phyloP scores from a whole-genome alignment of 2,797 vertebrate genomes.

The Sebastes oblongus region DNA sequence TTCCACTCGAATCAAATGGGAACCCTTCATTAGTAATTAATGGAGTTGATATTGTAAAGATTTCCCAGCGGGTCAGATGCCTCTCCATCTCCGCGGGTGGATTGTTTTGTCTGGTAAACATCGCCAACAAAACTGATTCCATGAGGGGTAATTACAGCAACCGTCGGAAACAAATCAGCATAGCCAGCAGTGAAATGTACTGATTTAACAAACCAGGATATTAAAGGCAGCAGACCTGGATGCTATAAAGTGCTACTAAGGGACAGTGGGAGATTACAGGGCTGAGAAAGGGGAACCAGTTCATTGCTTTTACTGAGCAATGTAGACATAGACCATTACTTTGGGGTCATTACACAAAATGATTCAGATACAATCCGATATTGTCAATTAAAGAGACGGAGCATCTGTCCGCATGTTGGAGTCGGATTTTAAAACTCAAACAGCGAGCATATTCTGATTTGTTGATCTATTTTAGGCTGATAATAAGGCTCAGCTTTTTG shows the following conservation, averaged over 20 bases:
- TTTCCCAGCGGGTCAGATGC: conserved; percentile 59
- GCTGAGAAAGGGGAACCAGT: conserved; percentile 25
- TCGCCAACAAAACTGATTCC: conserved; percentile 51
- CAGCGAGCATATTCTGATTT: background rate
- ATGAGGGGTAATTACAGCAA: conserved; percentile 64
- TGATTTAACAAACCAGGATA: conserved; percentile 57
- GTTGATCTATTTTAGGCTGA: conserved; percentile 8
- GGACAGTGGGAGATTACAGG: conserved; percentile 49
- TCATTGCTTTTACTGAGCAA: conserved; percentile 63
- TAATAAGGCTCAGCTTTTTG: background rate
- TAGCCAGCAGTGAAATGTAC: conserved; percentile 38
- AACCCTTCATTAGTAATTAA: conserved; percentile 59
- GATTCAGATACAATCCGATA: conserved; percentile 53
- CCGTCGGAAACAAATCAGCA: conserved; percentile 37
- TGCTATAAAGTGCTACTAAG: conserved; percentile 43
- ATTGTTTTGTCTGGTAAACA: conserved; percentile 63
- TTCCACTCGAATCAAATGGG: conserved; percentile 7
- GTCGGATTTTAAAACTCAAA: background rate
- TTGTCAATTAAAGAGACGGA: conserved; percentile 10
- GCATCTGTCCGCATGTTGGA: background rate
- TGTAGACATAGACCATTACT: conserved; percentile 51
- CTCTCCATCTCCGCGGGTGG: conserved; percentile 51
- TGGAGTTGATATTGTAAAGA: conserved; percentile 60
- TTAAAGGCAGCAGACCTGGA: conserved; percentile 61
- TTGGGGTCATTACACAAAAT: conserved; percentile 59